Conservation (phyloP, 2,888 invertebrate species). For the Stictocephala bisonia region DNA sequence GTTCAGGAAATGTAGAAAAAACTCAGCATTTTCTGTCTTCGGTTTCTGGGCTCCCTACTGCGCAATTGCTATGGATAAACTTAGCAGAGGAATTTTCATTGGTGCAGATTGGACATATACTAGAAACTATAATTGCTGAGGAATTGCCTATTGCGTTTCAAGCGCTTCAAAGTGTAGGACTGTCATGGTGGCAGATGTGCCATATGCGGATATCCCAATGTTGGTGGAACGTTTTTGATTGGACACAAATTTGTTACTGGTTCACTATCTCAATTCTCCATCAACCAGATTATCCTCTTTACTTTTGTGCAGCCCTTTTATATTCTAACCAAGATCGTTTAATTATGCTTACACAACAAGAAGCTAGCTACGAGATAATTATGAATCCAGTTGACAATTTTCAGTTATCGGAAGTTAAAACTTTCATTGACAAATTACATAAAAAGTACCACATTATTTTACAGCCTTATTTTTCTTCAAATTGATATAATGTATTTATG, state of each 20-base stretch:
- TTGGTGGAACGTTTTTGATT: slow-evolving; percentile 40
- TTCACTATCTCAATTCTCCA: slow-evolving; percentile 30
- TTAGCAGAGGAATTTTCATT: neutral
- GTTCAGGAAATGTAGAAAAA: slow-evolving; percentile 46
- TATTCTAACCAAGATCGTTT: slow-evolving; percentile 13
- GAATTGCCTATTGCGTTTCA: slow-evolving; percentile 41
- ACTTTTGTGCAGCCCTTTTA: slow-evolving; percentile 32
- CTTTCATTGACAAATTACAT: slow-evolving; percentile 34
- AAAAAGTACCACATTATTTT: slow-evolving; percentile 31
- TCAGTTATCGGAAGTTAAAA: slow-evolving; percentile 15
- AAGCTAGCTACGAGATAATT: slow-evolving; percentile 28
- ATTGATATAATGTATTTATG: too few relatives aligned
- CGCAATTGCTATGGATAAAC: slow-evolving; percentile 25
- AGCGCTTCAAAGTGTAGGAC: slow-evolving; percentile 13
- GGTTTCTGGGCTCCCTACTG: slow-evolving; percentile 20
- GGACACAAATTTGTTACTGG: slow-evolving; percentile 40
- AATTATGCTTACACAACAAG: slow-evolving; percentile 7
- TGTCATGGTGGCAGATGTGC: slow-evolving; percentile 46
- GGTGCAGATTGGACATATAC: slow-evolving; percentile 33
- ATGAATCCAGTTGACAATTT: slow-evolving; percentile 35
- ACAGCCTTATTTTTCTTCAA: neutral
- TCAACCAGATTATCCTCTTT: slow-evolving; percentile 33
- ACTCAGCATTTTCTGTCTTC: neutral
- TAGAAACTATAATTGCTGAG: slow-evolving; percentile 27
- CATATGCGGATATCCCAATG: slow-evolving; percentile 34